Conservation (phyloP, 2,797 vertebrate genomes). For the Mus minutoides region DNA sequence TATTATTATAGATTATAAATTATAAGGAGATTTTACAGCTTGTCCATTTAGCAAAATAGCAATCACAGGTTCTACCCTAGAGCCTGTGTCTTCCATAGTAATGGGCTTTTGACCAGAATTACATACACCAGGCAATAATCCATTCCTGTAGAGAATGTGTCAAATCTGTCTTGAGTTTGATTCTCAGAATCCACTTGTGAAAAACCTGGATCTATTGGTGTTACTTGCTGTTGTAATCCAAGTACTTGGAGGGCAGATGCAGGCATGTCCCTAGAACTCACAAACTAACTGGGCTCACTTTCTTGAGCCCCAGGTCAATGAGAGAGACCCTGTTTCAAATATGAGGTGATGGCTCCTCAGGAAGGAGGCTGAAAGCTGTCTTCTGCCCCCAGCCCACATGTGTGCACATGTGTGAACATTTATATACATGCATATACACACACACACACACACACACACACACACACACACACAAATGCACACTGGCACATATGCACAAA, state of each 20-base stretch:
- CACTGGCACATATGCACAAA: background rate
- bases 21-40: background rate
- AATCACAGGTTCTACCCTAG: background rate
- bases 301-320: background rate
- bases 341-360: background rate
- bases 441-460: background rate
- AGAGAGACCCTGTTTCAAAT: background rate
- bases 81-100: background rate
- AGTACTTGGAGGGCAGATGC: background rate
- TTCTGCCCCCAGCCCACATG: background rate
- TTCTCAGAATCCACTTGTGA: background rate
- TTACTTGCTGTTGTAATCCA: background rate
- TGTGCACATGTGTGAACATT: too few relatives aligned
- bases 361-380: background rate
- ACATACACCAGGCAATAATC: background rate
- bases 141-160: background rate
- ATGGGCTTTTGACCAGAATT: background rate
- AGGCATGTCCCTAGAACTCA: background rate
- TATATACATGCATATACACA: background rate
- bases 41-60: background rate
- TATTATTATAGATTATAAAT: too few relatives aligned
- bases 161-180: background rate
- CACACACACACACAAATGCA: too few relatives aligned
- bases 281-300: background rate
- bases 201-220: background rate